phyloP scores from a whole-genome alignment of 2,888 invertebrate genomes.

The Drosophila birchii region DNA sequence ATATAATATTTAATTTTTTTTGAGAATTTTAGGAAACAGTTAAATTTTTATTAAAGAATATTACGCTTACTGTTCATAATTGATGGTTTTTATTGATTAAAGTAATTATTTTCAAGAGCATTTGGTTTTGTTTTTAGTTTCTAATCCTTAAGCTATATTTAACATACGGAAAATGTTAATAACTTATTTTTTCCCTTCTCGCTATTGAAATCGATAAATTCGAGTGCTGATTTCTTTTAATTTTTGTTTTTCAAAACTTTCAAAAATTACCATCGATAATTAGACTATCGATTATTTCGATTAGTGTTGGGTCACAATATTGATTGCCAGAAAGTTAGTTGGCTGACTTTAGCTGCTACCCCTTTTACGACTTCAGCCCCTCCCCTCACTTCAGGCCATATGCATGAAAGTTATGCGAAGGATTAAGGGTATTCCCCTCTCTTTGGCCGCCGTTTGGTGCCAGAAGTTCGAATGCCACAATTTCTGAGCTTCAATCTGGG shows the following conservation, averaged over 20 bases:
- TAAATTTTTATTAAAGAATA: too few relatives aligned
- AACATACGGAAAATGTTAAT: too few relatives aligned
- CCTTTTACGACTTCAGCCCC: not conserved
- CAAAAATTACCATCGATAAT: not conserved
- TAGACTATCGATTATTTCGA: slow-evolving; percentile 1
- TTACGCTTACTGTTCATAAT: too few relatives aligned
- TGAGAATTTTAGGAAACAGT: not conserved
- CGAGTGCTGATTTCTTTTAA: too few relatives aligned
- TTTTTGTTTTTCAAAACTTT: too few relatives aligned
- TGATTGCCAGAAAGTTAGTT: slow-evolving; percentile 25
- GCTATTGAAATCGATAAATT: too few relatives aligned
- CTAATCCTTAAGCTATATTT: too few relatives aligned
- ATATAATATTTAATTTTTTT: not conserved
- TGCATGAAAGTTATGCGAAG: slow-evolving; percentile 27
- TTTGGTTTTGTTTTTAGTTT: too few relatives aligned
- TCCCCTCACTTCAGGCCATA: not conserved
- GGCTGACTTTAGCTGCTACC: slow-evolving; percentile 9
- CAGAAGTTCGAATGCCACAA: slow-evolving; percentile 30
- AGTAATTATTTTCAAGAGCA: too few relatives aligned
- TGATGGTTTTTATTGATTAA: too few relatives aligned
- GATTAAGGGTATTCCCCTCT: slow-evolving; percentile 25
- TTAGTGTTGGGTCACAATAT: slow-evolving; percentile 22
- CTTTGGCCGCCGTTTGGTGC: slow-evolving; percentile 25
- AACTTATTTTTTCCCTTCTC: too few relatives aligned
- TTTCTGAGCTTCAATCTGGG: slow-evolving; percentile 42